Percentiles rank a stretch among this genome's conserved stretches.
These are phyloP conservation scores for Epistrophe grossulariae DNA, from an alignment of 2,888 invertebrate species.

Conservation along the genomic window DNA sequence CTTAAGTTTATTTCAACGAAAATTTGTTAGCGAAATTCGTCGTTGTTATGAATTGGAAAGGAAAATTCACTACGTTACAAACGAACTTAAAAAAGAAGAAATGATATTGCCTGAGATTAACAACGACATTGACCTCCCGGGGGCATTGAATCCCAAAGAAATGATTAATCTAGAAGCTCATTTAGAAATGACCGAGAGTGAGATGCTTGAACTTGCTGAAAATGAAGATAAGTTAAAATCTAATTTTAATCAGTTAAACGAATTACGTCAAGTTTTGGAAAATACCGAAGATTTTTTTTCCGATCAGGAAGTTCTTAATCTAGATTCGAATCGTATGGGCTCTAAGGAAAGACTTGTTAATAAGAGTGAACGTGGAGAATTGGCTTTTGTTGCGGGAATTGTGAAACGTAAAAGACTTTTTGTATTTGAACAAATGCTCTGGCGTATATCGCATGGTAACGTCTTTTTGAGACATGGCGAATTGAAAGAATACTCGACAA, in stretches of 20 bases:
- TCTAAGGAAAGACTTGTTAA: background rate
- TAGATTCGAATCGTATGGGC: slow-evolving; percentile 76
- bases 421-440: slow-evolving; percentile 92
- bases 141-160: slow-evolving; percentile 45
- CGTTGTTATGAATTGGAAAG: slow-evolving; percentile 79
- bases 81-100: slow-evolving; percentile 72
- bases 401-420: slow-evolving; percentile 90
- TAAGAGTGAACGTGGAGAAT: slow-evolving; percentile 33
- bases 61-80: slow-evolving; percentile 76
- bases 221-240: slow-evolving; percentile 73
- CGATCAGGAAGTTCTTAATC: slow-evolving; percentile 76
- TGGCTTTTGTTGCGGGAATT: slow-evolving; percentile 90
- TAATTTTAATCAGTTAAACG: slow-evolving; percentile 74
- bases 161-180: slow-evolving; percentile 67
- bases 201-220: slow-evolving; percentile 76
- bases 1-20: slow-evolving; percentile 76
- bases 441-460: slow-evolving; percentile 92
- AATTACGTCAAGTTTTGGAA: slow-evolving; percentile 77
- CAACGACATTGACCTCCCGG: background rate
- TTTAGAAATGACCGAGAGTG: slow-evolving; percentile 74
- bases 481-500: slow-evolving; percentile 86
- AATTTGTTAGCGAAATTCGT: slow-evolving; percentile 76
- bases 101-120: slow-evolving; percentile 78
- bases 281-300: slow-evolving; percentile 78
- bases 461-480: slow-evolving; percentile 91